Percentiles rank a stretch among this genome's conserved stretches.
phyloP scores from a whole-genome alignment of 2,888 invertebrate species.

The Lysandra coridon region DNA sequence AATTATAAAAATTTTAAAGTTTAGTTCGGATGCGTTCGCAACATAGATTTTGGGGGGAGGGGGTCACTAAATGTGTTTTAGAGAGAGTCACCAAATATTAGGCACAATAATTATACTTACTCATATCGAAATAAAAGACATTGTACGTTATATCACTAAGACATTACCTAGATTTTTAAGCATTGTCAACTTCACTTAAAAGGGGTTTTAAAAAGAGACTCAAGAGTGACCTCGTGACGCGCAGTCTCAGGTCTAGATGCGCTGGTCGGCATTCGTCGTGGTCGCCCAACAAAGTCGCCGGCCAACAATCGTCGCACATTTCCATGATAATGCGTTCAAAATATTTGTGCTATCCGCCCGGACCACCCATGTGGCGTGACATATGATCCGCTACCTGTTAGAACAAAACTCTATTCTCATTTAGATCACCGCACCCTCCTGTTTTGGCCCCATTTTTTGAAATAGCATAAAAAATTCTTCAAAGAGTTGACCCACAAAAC shows the following conservation, averaged over 20 bases:
- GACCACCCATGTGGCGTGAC: conserved; percentile 73
- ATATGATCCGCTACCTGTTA: conserved; percentile 71
- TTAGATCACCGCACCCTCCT: conserved; percentile 50
- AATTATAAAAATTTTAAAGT: too few relatives aligned
- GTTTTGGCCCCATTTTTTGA: conserved; percentile 41
- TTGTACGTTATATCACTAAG: too few relatives aligned
- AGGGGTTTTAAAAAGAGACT: too few relatives aligned
- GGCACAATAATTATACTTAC: too few relatives aligned
- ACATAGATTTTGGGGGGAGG: too few relatives aligned
- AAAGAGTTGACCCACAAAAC: conserved; percentile 29
- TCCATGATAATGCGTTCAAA: conserved; percentile 76
- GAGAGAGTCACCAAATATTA: too few relatives aligned
- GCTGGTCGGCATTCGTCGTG: conserved; percentile 64
- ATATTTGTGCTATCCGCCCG: conserved; percentile 70
- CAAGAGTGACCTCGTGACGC: too few relatives aligned
- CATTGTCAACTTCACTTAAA: too few relatives aligned
- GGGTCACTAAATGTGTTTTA: too few relatives aligned
- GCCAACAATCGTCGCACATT: conserved; percentile 63
- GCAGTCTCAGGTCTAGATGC: conserved; percentile 40
- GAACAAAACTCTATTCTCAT: conserved; percentile 68
- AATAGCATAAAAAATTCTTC: conserved; percentile 10
- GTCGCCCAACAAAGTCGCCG: conserved; percentile 62
- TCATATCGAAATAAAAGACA: too few relatives aligned
- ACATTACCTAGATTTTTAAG: too few relatives aligned
- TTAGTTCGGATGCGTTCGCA: too few relatives aligned